Conservation (phyloP, 2,113 vertebrate species). For the Anthoscopus minutus region DNA sequence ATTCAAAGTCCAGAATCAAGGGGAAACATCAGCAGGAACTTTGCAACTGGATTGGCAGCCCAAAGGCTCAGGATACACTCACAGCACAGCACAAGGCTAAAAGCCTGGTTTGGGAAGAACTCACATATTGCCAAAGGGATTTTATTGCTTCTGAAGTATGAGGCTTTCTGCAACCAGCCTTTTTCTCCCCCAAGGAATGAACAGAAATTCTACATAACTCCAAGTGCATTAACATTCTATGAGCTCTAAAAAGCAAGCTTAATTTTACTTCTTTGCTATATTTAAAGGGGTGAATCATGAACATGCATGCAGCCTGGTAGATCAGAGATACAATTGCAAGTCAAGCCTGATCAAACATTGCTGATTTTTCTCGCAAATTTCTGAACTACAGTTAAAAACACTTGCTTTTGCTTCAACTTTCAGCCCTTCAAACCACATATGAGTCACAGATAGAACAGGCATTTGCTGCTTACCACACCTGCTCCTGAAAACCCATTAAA, state of each 20-base stretch:
- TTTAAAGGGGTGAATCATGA: neutral
- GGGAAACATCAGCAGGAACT: neutral
- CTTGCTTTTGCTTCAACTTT: neutral
- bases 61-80: neutral
- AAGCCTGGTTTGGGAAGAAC: neutral
- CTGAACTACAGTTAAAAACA: neutral
- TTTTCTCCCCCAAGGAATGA: neutral
- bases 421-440: neutral
- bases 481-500: neutral
- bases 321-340: neutral
- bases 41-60: neutral
- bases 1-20: neutral
- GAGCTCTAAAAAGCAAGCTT: neutral
- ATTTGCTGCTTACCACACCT: neutral
- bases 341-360: neutral
- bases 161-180: neutral
- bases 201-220: neutral
- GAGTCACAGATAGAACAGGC: neutral
- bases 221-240: neutral
- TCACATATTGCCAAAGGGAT: neutral
- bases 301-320: rapidly evolving
- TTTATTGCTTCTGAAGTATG: neutral
- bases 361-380: neutral
- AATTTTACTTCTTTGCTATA: neutral
- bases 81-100: neutral